These are phyloP conservation scores for Danio aesculapii DNA, from an alignment of 2,797 vertebrate species.

Conservation along the genomic window DNA sequence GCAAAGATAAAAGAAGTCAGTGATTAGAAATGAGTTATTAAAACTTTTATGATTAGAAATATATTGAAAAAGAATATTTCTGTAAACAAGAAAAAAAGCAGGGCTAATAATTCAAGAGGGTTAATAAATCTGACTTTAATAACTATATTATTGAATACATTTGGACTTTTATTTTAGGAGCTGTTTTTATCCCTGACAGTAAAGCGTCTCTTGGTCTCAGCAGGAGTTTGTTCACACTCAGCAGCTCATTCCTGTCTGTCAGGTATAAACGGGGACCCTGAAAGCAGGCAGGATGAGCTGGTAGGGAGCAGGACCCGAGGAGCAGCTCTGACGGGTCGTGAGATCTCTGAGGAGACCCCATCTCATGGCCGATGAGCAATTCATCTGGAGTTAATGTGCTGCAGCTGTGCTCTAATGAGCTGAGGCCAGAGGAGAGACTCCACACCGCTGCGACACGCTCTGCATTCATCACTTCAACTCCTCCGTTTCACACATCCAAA, in stretches of 20 bases:
- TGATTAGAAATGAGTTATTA: too few relatives aligned
- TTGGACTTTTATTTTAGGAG: background rate
- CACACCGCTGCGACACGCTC: conserved; percentile 35
- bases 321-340: conserved; percentile 61
- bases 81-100: too few relatives aligned
- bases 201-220: background rate
- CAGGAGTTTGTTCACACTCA: background rate
- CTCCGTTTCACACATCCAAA: conserved; percentile 22
- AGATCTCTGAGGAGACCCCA: conserved; percentile 72
- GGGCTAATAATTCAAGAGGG: too few relatives aligned
- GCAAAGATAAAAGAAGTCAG: too few relatives aligned
- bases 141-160: background rate
- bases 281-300: conserved; percentile 30
- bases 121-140: too few relatives aligned
- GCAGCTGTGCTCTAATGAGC: conserved; percentile 76
- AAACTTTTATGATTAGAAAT: too few relatives aligned
- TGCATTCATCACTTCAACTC: conserved; percentile 54
- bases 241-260: conserved; percentile 19
- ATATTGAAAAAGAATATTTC: too few relatives aligned
- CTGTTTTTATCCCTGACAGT: background rate
- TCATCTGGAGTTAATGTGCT: conserved; percentile 78
- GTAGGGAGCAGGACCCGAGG: conserved; percentile 68
- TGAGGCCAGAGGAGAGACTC: conserved; percentile 45
- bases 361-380: conserved; percentile 77
- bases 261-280: conserved; percentile 3